phyloP scores from a whole-genome alignment of 2,888 invertebrate species.

The Chaetogeoica ovagalla region DNA sequence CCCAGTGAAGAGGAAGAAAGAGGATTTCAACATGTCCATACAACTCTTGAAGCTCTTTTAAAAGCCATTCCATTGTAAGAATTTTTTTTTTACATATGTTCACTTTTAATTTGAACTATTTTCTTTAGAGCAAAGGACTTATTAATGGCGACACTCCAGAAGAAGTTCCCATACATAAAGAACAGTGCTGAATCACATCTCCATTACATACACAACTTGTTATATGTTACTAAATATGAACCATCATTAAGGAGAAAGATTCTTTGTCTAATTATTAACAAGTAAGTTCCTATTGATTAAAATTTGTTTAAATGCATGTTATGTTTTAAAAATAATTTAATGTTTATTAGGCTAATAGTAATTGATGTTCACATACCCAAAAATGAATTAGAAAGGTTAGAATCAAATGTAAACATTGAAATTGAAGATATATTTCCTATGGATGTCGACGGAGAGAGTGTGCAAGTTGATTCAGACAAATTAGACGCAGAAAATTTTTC shows the following conservation, averaged over 20 bases:
- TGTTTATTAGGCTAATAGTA: slow-evolving; percentile 60
- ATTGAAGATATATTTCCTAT: slow-evolving; percentile 59
- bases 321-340: slow-evolving; percentile 1
- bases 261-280: slow-evolving; percentile 74
- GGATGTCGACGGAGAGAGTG: slow-evolving; percentile 60
- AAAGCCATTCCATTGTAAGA: slow-evolving; percentile 67
- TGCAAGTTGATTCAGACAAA: slow-evolving; percentile 56
- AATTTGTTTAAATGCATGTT: background rate
- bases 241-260: slow-evolving; percentile 72
- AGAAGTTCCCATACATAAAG: slow-evolving; percentile 77
- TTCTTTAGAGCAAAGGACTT: slow-evolving; percentile 70
- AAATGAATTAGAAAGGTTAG: slow-evolving; percentile 63
- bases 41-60: slow-evolving; percentile 62
- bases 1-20: slow-evolving; percentile 64
- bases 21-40: slow-evolving; percentile 70
- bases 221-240: slow-evolving; percentile 75
- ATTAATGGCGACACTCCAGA: slow-evolving; percentile 68
- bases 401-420: slow-evolving; percentile 60
- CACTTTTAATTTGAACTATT: slow-evolving; percentile 51
- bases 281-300: slow-evolving; percentile 63
- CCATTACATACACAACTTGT: slow-evolving; percentile 76
- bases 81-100: slow-evolving; percentile 8
- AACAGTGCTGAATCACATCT: slow-evolving; percentile 71
- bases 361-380: slow-evolving; percentile 75
- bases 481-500: slow-evolving; percentile 63